Percentiles rank a stretch among this genome's conserved stretches.
Evolutionary conservation across 2,113 vertebrate genomes (phyloP).

Genomic region (Megaceryle maxima): DNA sequence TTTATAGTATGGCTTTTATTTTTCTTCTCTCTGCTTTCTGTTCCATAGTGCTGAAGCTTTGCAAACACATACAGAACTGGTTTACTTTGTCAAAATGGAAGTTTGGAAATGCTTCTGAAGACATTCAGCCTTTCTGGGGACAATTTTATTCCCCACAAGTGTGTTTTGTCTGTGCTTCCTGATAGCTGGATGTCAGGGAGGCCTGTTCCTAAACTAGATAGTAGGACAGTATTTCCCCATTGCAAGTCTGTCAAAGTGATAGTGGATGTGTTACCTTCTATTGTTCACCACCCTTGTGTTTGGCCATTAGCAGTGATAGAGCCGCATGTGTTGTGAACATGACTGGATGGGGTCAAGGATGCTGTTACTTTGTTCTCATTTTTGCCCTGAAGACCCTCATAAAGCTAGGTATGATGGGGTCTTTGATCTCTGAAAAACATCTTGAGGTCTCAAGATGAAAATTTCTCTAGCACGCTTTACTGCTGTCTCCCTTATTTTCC

Average conservation of each 20-base stretch:
- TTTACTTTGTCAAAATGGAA: neutral
- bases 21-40: neutral
- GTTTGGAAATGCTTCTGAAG: neutral
- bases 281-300: neutral
- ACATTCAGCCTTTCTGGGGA: neutral
- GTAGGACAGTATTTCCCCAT: neutral
- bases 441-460: neutral
- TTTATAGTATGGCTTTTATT: neutral
- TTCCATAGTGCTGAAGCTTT: neutral
- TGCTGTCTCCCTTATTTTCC: neutral
- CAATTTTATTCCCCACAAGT: neutral
- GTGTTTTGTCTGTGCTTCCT: neutral
- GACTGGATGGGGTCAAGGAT: neutral
- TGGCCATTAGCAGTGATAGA: neutral
- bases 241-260: neutral
- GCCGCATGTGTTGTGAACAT: fast-evolving
- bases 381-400: neutral
- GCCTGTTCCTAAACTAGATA: neutral
- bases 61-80: neutral
- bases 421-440: neutral
- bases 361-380: neutral
- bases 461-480: neutral
- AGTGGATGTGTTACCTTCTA: neutral
- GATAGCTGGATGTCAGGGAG: neutral
- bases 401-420: neutral